Percentiles rank a stretch among this genome's conserved stretches.
Conservation (phyloP, 37 sponge, comb jelly and placozoan species). For the Axinella damicornis region DNA sequence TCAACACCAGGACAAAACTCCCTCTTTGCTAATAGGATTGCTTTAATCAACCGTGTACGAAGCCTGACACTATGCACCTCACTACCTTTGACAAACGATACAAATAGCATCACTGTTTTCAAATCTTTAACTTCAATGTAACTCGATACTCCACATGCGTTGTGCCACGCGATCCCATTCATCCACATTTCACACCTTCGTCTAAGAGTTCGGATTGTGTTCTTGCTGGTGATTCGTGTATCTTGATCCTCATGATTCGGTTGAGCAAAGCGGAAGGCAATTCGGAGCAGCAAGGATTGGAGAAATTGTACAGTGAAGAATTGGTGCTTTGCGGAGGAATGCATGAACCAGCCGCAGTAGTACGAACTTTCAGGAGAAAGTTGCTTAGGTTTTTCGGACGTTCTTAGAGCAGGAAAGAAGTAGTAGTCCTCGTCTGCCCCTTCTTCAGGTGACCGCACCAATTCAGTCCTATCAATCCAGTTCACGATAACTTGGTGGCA, state of each 20-base stretch:
- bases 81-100: background rate
- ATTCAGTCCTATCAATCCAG: background rate
- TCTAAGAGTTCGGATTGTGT: background rate
- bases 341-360: conserved; percentile 22
- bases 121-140: conserved; percentile 10
- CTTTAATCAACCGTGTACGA: conserved; percentile 5
- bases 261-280: conserved; percentile 19
- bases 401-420: conserved; percentile 24
- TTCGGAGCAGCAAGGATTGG: conserved; percentile 2
- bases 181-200: conserved; percentile 8
- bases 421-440: background rate
- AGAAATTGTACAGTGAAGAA: conserved; percentile 18
- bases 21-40: conserved; percentile 4
- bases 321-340: background rate
- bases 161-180: conserved; percentile 18
- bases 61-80: conserved; percentile 15
- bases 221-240: background rate
- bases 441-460: background rate
- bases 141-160: background rate
- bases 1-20: background rate
- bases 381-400: no score
- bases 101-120: background rate
- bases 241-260: background rate
- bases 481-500: conserved; percentile 24
- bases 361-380: conserved; percentile 6